Conservation (phyloP, 2,888 invertebrate species). For the Flabesymbios commensalis region DNA sequence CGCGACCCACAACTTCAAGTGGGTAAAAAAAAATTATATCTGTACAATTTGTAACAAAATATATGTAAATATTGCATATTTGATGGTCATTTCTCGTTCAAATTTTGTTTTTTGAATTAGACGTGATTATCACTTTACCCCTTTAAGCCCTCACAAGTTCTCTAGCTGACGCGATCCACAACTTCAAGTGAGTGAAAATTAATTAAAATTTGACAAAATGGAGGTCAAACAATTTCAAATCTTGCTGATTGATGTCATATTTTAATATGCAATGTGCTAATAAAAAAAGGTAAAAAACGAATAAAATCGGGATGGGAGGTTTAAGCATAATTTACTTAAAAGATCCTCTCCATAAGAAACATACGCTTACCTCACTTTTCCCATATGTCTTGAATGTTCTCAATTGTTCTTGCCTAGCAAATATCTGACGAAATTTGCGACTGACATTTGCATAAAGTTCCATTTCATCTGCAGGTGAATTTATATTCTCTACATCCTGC, state of each 20-base stretch:
- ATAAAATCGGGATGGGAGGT: background rate
- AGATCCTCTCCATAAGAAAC: background rate
- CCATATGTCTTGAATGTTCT: slow-evolving; percentile 58
- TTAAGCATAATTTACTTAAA: background rate
- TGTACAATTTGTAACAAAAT: no score
- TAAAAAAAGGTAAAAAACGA: no score
- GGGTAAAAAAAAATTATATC: no score
- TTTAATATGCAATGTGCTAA: no score
- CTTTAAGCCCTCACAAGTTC: no score
- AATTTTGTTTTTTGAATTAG: background rate
- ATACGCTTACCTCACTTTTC: slow-evolving; percentile 46
- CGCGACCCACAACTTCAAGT: no score
- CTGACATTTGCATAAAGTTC: slow-evolving; percentile 58
- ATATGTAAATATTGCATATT: background rate
- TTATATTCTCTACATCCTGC: slow-evolving; percentile 12
- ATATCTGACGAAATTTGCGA: slow-evolving; percentile 52
- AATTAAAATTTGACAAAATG: no score
- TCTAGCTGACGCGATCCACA: no score
- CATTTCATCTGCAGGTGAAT: slow-evolving; percentile 59
- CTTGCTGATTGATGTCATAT: no score
- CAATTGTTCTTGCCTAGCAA: slow-evolving; percentile 56
- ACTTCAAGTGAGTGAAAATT: no score
- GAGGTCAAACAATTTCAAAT: no score
- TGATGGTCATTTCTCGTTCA: no score
- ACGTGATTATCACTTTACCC: background rate